A percentile compares a stretch with the other conserved stretches of the same genome.
Conservation (phyloP, 2,113 vertebrate genomes). For the Gallinago paraguaiae region DNA sequence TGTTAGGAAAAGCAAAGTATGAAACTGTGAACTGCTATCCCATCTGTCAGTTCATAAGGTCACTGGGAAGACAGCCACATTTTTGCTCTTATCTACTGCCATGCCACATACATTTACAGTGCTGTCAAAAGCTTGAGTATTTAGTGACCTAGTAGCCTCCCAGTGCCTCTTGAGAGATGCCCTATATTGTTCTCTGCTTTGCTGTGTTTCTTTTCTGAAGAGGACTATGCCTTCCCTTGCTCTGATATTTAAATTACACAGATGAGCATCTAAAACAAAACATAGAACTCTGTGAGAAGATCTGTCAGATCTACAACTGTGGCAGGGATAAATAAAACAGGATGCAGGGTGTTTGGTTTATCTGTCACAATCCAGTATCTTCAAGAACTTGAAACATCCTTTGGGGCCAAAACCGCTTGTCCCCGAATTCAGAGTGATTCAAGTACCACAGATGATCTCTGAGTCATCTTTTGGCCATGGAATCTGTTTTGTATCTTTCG, state of each 20-base stretch:
- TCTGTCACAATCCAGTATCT: background rate
- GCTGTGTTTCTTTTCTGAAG: background rate
- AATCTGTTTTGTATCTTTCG: conserved; percentile 9
- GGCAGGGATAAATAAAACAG: background rate
- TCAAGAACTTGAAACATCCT: background rate
- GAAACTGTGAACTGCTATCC: background rate
- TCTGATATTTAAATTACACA: background rate
- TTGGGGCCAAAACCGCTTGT: background rate
- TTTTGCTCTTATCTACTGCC: conserved; percentile 15
- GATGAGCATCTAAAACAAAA: background rate
- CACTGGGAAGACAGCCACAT: conserved; percentile 34
- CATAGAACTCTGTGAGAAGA: background rate
- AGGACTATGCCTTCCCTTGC: background rate
- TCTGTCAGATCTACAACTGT: background rate
- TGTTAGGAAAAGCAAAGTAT: background rate
- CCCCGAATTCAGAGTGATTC: background rate
- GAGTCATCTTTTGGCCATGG: background rate
- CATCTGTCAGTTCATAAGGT: conserved; percentile 31
- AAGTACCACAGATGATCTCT: background rate
- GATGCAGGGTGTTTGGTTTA: background rate
- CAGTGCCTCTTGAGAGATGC: background rate
- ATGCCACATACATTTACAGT: background rate
- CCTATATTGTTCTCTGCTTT: background rate
- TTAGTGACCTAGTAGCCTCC: background rate
- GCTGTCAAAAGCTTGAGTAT: background rate